Conservation (phyloP, 1,140 invertebrate genomes). For the Lethocerus indicus region DNA sequence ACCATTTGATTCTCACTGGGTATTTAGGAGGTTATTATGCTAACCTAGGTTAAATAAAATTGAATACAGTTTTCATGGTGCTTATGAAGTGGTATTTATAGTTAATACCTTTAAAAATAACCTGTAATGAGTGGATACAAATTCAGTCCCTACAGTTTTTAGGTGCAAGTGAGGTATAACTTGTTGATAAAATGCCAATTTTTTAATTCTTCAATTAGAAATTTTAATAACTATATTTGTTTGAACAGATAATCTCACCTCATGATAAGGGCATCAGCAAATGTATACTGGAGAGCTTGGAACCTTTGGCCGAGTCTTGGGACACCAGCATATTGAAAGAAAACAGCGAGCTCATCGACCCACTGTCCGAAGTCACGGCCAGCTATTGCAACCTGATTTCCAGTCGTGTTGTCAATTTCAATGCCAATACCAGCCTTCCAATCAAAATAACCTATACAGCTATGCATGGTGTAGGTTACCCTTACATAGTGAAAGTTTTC, state of each 20-base stretch:
- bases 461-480: conserved; percentile 93
- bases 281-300: conserved; percentile 58
- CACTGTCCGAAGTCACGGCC: conserved; percentile 37
- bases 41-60: too few species aligned
- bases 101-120: too few species aligned
- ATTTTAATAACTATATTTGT: too few species aligned
- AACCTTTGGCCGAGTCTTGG: conserved; percentile 52
- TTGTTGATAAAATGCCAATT: too few species aligned
- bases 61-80: too few species aligned
- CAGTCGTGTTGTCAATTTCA: conserved; percentile 18
- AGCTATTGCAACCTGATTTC: conserved; percentile 53
- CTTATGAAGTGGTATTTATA: too few species aligned
- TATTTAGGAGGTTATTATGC: too few species aligned
- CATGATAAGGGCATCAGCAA: conserved; percentile 78
- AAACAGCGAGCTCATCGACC: conserved; percentile 30
- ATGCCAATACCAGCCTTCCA: not conserved
- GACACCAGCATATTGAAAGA: conserved; percentile 25
- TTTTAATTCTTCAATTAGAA: too few species aligned
- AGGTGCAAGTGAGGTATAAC: too few species aligned
- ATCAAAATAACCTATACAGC: conserved; percentile 70
- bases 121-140: too few species aligned
- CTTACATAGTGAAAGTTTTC: conserved; percentile 62
- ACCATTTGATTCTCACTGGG: too few species aligned
- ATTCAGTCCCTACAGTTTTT: too few species aligned
- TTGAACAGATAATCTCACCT: conserved; percentile 68